Conservation (phyloP, 1,140 invertebrate genomes). For the Zophobas morio region DNA sequence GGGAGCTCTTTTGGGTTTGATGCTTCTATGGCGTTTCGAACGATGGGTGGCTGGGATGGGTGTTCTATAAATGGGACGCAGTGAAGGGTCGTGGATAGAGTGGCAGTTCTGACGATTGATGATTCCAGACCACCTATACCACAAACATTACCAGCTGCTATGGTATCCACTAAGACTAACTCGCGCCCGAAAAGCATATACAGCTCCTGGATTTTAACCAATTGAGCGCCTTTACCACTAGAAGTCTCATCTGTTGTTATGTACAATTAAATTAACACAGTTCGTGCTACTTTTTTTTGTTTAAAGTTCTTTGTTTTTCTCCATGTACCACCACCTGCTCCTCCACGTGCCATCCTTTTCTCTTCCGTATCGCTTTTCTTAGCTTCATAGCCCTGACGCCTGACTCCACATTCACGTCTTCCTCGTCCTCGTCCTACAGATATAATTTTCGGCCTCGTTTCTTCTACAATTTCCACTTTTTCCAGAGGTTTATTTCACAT, state of each 20-base stretch:
- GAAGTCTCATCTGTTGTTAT: background rate
- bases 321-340: constrained; percentile 96
- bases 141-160: constrained; percentile 90
- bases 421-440: constrained; percentile 63
- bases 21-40: constrained; percentile 96
- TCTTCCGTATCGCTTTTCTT: constrained; percentile 91
- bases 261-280: background rate
- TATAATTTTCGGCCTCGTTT: no score
- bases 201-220: constrained; percentile 77
- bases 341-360: constrained; percentile 94
- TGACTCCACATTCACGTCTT: constrained; percentile 95
- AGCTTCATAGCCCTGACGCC: constrained; percentile 92
- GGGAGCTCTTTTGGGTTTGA: constrained; percentile 85
- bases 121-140: constrained; percentile 92
- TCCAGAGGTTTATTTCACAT: no score
- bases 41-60: constrained; percentile 85
- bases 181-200: constrained; percentile 97
- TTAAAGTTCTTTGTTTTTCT: constrained; percentile 97
- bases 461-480: no score
- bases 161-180: constrained; percentile 83
- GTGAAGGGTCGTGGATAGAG: constrained; percentile 85
- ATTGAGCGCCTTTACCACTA: constrained; percentile 64
- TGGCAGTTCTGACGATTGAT: constrained; percentile 89
- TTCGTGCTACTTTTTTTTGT: constrained; percentile 89
- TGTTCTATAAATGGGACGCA: constrained; percentile 93